Evolutionary conservation across 1,140 invertebrate species (phyloP).

Genomic region (Trichonephila clavipes): DNA sequence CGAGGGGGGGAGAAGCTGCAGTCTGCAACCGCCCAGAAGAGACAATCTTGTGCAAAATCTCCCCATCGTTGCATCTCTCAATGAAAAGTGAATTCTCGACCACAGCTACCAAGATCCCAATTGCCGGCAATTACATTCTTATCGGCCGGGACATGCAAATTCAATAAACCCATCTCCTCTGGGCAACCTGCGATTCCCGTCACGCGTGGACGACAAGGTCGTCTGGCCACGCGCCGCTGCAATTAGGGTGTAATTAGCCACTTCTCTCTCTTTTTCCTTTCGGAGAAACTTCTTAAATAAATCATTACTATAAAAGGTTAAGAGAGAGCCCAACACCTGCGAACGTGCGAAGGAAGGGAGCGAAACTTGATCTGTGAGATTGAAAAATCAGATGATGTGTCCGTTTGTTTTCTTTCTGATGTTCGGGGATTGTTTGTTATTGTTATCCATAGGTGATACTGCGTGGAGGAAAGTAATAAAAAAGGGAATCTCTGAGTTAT

Average conservation of each 20-base stretch:
- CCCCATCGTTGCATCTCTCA: background rate
- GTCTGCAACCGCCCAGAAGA: background rate
- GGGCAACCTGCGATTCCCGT: background rate
- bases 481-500: too few relatives aligned
- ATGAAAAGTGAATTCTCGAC: background rate
- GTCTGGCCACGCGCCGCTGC: slow-evolving; percentile 4
- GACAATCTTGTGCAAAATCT: background rate
- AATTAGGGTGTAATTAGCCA: background rate
- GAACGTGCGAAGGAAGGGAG: background rate
- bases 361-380: background rate
- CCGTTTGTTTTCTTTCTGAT: too few relatives aligned
- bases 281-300: background rate
- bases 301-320: slow-evolving; percentile 27
- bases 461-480: too few relatives aligned
- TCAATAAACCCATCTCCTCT: background rate
- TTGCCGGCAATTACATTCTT: slow-evolving; percentile 11
- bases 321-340: background rate
- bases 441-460: too few relatives aligned
- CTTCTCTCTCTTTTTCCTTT: background rate
- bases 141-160: slow-evolving; percentile 15
- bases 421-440: too few relatives aligned
- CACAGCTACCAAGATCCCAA: background rate
- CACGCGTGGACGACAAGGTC: slow-evolving; percentile 1
- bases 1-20: background rate
- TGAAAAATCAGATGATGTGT: too few relatives aligned